Percentiles rank a stretch among this genome's conserved stretches.
Evolutionary conservation across 2,888 invertebrate genomes (phyloP).

Genomic region (Anorthoa munda): DNA sequence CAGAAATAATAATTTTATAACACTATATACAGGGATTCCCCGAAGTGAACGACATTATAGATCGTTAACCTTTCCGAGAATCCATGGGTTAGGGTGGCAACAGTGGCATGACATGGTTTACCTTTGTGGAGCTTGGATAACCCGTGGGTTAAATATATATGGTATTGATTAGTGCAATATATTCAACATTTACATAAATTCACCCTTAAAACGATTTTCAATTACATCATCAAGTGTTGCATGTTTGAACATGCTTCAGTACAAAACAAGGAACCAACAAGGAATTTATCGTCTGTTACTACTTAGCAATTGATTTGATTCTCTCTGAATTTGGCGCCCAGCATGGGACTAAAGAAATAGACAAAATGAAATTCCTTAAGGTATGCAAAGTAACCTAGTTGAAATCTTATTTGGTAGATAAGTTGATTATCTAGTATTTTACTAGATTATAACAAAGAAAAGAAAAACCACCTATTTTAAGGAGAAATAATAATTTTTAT

Average conservation of each 20-base stretch:
- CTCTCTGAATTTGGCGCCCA: constrained; percentile 5
- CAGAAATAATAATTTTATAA: constrained; percentile 2
- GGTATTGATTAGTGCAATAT: neutral
- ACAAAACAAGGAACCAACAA: neutral
- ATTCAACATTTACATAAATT: neutral
- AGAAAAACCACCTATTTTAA: too few relatives aligned
- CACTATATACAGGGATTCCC: constrained; percentile 20
- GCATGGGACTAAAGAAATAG: neutral
- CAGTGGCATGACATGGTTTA: neutral
- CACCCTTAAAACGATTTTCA: too few relatives aligned
- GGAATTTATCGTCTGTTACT: neutral
- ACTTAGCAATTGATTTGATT: too few relatives aligned
- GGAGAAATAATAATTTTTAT: too few relatives aligned
- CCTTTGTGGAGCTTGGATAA: neutral
- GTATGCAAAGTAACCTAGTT: too few relatives aligned
- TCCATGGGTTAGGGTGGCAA: neutral
- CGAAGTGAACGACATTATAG: constrained; percentile 24
- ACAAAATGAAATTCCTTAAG: neutral
- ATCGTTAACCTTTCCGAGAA: constrained; percentile 36
- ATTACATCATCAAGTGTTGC: neutral
- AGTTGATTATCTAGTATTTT: too few relatives aligned
- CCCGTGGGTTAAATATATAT: neutral
- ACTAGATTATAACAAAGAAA: too few relatives aligned
- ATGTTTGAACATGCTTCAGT: too few relatives aligned
- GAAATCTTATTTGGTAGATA: too few relatives aligned